A percentile compares a stretch with the other conserved stretches of the same genome.
phyloP scores from a whole-genome alignment of 2,797 vertebrate genomes.

The Melopsittacus undulatus region DNA sequence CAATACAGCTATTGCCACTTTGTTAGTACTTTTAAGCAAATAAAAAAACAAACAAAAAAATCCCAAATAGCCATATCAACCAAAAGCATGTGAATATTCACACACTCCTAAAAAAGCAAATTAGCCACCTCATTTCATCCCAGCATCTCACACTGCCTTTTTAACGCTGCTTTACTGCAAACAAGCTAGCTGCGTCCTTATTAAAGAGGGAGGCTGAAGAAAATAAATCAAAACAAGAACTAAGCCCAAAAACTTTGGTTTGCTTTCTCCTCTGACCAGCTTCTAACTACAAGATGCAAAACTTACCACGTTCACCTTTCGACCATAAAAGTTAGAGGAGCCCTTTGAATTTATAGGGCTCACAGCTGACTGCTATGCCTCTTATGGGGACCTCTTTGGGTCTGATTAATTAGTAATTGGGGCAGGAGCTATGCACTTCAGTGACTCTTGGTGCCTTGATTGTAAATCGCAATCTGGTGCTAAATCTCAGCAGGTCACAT shows the following conservation, averaged over 20 bases:
- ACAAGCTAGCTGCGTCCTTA: conserved; percentile 2
- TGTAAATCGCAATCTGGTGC: conserved; percentile 79
- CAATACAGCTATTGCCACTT: not conserved
- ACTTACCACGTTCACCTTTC: conserved; percentile 44
- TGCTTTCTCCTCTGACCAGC: not conserved
- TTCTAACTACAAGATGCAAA: not conserved
- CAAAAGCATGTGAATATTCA: not conserved
- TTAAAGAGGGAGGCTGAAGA: not conserved
- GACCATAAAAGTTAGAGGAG: not conserved
- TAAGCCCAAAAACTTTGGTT: not conserved
- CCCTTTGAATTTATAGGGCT: conserved; percentile 53
- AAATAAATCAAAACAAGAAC: not conserved
- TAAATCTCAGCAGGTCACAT: conserved; percentile 74
- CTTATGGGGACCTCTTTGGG: conserved; percentile 74
- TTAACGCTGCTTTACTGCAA: not conserved
- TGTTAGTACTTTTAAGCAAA: not conserved
- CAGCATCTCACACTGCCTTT: conserved; percentile 10
- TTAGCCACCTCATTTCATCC: not conserved
- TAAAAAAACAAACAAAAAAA: not conserved
- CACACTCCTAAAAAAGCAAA: not conserved
- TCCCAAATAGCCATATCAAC: not conserved
- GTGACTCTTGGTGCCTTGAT: conserved; percentile 73
- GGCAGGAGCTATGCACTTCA: conserved; percentile 73
- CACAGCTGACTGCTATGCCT: conserved; percentile 34
- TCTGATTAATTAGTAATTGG: conserved; percentile 81